Evolutionary conservation across 2,888 invertebrate species (phyloP), one percentile per base, ranked within the genome.

Genomic region (Willowsia nigromaculata): DNA sequence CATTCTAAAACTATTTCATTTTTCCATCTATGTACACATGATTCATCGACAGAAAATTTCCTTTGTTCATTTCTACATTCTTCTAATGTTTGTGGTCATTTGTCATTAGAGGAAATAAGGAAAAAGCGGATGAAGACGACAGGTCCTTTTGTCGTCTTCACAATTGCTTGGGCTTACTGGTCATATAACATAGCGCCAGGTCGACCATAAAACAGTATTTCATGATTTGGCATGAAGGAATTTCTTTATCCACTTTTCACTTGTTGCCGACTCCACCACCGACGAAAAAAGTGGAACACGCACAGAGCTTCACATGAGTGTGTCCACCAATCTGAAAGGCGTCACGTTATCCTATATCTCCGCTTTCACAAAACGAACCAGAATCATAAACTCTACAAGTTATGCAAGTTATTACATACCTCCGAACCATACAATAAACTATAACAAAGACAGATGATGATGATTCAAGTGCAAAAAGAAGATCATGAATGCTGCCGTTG

Each of bases 171-270:
- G n/a, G n/a, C n/a, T n/a, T n/a, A n/a, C n/a, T n/a, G n/a, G n/a
- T n/a, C n/a, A n/a, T n/a, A n/a, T n/a, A n/a, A n/a, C n/a, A n/a
- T n/a, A 81, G 81, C 59, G 81, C 43, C 81, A 81, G 81, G 59
- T 62, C 62, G 81, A 81, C 62, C 81, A 59, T 81, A 37, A 59
- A 81, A 81, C 81, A 22, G 81, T 81, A 81, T 81, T 81, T 81
- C 81, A 81, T 62, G 40, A 5, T 40, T 81, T 81, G 81, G 40
- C 81, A 81, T 40, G 0, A 81, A 81, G 40, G 59, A 81, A 81
- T 78, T 78, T 53, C 18, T 71, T 9, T n/a, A n/a, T 40, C 13
- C 53, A 18, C 22, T 7, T 53, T 30, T 71, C 71, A 71, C 71
- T 71, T 71, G 71, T 71, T 78, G 78, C 78, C 78, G 78, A 78